Evolutionary conservation across 2,113 vertebrate genomes (phyloP), one percentile per base, ranked within the genome.

Genomic region (Hyaena hyaena): DNA sequence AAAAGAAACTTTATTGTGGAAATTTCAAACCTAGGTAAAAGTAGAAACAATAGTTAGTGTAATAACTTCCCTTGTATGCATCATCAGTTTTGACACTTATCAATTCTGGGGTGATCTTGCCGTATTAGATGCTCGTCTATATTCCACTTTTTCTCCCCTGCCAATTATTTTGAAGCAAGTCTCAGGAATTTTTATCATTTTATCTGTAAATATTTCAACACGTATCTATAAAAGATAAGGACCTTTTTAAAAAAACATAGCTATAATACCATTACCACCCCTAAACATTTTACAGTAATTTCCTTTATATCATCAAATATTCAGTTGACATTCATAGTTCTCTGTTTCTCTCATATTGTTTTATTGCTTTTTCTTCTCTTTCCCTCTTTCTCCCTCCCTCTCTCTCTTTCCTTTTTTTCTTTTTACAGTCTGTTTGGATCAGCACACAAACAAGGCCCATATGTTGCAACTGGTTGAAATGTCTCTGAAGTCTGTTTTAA

Each of bases 401-500:
- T 61, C 15, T 76, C 11, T 66, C 39, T n/a, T 65, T 23, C 2
- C 39, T 24, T 61, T 71, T 87, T 94, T 88, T 96, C 61, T 74
- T 96, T 90, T 77, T 69, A 48, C 43, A 85, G 88, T 93, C 82
- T 93, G 86, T 94, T 73, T 26, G 87, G 90, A 50, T 95, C 87
- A 69, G 77, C 65, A 74, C 68, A 63, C 73, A 92, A 95, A 87
- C 74, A 87, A 90, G 87, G 68, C 89, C 93, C 83, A n/a, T 93
- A 94, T 95, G 94, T 79, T 68, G 9, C 77, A 61, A 50, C 89
- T 31, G 66, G 68, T 96, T 88, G 86, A 55, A 39, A 48, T 43
- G 24, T 35, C 68, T 89, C 88, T 92, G 35, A 80, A 73, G 79
- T 81, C 96, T 93, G 87, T 87, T 95, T 96, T 79, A 48, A 92